These are phyloP conservation scores for Luperina testacea DNA, from an alignment of 2,888 invertebrate genomes.

Conservation along the genomic window DNA sequence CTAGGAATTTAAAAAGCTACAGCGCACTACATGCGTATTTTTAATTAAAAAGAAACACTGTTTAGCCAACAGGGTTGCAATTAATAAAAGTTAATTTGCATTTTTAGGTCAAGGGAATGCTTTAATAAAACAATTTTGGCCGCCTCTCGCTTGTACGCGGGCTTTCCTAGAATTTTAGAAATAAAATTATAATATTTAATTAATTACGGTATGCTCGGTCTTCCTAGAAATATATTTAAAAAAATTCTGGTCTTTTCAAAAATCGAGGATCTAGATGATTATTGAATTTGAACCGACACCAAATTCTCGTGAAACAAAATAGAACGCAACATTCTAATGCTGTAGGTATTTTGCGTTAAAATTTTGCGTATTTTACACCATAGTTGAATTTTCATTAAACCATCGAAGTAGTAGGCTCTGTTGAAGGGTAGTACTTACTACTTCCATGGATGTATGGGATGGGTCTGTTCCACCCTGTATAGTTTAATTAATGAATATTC, in stretches of 20 bases:
- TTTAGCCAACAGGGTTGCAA: conserved; percentile 64
- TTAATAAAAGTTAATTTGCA: conserved; percentile 71
- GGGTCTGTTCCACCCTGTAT: too few species aligned
- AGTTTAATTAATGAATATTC: conserved; percentile 6
- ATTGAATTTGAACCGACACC: not conserved
- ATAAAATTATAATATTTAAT: conserved; percentile 41
- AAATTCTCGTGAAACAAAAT: not conserved
- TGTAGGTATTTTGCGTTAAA: too few species aligned
- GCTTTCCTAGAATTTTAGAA: conserved; percentile 45
- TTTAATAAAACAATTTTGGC: conserved; percentile 65
- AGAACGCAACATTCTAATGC: not conserved
- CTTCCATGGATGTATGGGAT: not conserved
- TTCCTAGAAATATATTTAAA: not conserved
- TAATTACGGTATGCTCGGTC: not conserved
- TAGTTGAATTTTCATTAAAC: not conserved
- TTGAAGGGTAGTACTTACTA: not conserved
- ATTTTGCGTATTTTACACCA: not conserved
- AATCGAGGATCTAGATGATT: not conserved
- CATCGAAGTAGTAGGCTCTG: not conserved
- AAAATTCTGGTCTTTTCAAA: not conserved
- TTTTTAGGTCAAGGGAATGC: conserved; percentile 68
- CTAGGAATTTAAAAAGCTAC: conserved; percentile 27
- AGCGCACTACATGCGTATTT: conserved; percentile 47
- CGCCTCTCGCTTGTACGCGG: conserved; percentile 44
- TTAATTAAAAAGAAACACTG: conserved; percentile 67